phyloP scores from a whole-genome alignment of 2,113 vertebrate species.

The Sterna hirundo region DNA sequence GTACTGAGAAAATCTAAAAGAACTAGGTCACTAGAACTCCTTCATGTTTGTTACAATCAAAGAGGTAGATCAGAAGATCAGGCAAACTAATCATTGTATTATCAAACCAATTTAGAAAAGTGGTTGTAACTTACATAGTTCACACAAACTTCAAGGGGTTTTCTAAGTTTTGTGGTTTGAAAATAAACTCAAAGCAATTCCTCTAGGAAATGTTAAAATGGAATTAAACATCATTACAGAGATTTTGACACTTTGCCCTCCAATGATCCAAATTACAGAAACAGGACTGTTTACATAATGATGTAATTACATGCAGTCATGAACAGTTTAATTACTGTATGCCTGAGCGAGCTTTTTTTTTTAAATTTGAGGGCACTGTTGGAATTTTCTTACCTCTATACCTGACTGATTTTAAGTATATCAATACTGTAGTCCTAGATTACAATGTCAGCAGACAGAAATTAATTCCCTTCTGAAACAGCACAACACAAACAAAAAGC shows the following conservation, averaged over 20 bases:
- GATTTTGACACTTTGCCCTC: slow-evolving; percentile 74
- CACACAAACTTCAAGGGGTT: neutral
- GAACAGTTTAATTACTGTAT: slow-evolving; percentile 80
- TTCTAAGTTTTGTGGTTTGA: neutral
- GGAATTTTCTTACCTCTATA: slow-evolving; percentile 41
- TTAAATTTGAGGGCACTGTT: neutral
- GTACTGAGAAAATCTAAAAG: neutral
- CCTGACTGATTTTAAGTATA: slow-evolving; percentile 19
- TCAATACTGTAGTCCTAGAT: neutral
- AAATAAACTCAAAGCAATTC: slow-evolving; percentile 46
- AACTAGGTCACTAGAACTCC: neutral
- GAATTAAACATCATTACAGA: slow-evolving; percentile 72
- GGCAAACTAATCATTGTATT: neutral
- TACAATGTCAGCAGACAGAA: neutral
- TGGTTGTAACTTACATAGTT: neutral
- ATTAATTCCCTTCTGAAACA: neutral
- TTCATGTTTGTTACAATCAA: neutral
- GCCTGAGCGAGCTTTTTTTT: neutral
- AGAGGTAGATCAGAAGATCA: neutral
- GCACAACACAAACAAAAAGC: neutral
- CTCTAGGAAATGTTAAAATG: slow-evolving; percentile 57
- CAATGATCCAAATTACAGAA: slow-evolving; percentile 74
- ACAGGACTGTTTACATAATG: slow-evolving; percentile 70
- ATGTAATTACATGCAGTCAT: slow-evolving; percentile 79
- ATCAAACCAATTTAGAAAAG: neutral